These are phyloP conservation scores for Nycticebus coucang DNA, from an alignment of 2,113 vertebrate genomes.

Conservation along the genomic window DNA sequence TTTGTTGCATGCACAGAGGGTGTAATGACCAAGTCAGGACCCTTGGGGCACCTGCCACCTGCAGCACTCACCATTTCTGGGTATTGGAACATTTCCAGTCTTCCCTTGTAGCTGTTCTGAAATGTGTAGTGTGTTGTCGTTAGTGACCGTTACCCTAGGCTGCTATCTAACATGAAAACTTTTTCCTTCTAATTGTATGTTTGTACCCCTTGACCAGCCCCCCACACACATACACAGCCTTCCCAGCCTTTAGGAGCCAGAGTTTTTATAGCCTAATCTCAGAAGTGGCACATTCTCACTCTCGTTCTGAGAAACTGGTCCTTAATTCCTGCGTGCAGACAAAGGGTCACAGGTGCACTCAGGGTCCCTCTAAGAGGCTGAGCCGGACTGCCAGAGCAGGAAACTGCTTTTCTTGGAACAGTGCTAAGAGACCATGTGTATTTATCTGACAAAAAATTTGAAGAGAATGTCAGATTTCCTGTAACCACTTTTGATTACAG, in stretches of 20 bases:
- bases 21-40: not conserved
- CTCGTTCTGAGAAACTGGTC: not conserved
- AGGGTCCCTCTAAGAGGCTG: not conserved
- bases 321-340: not conserved
- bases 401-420: not conserved
- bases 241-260: not conserved
- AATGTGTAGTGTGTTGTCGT: not conserved
- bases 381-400: not conserved
- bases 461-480: not conserved
- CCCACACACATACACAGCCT: not conserved
- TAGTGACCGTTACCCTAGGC: not conserved
- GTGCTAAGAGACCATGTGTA: fast-evolving
- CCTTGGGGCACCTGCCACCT: not conserved
- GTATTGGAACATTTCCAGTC: not conserved
- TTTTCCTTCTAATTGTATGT: not conserved
- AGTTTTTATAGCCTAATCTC: not conserved
- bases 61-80: not conserved
- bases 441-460: not conserved
- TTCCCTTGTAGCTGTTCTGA: not conserved
- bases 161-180: not conserved
- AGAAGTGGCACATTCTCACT: not conserved
- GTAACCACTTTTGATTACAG: not conserved
- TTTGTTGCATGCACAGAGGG: not conserved
- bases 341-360: fast-evolving
- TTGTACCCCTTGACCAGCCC: not conserved